Evolutionary conservation across 2,888 invertebrate genomes (phyloP), one percentile per base, ranked within the genome.

Genomic region (Ophion ventricosus): DNA sequence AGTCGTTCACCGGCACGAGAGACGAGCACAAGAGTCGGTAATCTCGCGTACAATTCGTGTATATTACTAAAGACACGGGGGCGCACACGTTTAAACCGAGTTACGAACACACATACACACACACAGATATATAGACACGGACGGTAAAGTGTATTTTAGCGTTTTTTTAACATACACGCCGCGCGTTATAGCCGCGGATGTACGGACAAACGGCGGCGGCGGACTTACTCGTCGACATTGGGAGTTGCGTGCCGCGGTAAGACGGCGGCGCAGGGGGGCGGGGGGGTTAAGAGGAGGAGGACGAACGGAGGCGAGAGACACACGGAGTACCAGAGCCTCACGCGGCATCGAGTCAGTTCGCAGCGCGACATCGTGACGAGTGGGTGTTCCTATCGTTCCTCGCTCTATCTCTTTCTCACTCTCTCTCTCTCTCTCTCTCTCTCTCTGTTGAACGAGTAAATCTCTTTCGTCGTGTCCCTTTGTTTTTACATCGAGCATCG

Each of bases 281-380:
- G 11, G 3, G 26, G n/a, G 72, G 49, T 35, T 7, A 43, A 40
- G 78, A 17, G 75, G 54, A 54, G 64, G 64, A 20, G 26, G 63
- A 20, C 49, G 54, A 74, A 43, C 56, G 70, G 57, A 72, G 72
- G 67, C 54, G 67, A 74, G 74, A 89, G 90, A 90, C 90, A 86
- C 88, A 87, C 84, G 77, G 87, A 90, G 88, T 90, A 88, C 87
- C 86, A 57, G 87, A 89, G 88, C 89, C 88, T 90, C 90, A 88
- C 90, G 90, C 88, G 88, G 88, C 87, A 88, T 87, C 87, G 87
- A 90, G 85, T 91, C 92, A 92, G 92, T 92, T 88, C 87, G 88
- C 89, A 91, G 89, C 86, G 89, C 85, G 90, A 87, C 89, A 85
- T 88, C 89, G 89, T 85, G 87, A 86, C 84, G 91, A 90, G 86